Percentiles rank a stretch among this genome's conserved stretches.
Conservation (phyloP, 2,113 vertebrate species). For the Eonycteris spelaea region DNA sequence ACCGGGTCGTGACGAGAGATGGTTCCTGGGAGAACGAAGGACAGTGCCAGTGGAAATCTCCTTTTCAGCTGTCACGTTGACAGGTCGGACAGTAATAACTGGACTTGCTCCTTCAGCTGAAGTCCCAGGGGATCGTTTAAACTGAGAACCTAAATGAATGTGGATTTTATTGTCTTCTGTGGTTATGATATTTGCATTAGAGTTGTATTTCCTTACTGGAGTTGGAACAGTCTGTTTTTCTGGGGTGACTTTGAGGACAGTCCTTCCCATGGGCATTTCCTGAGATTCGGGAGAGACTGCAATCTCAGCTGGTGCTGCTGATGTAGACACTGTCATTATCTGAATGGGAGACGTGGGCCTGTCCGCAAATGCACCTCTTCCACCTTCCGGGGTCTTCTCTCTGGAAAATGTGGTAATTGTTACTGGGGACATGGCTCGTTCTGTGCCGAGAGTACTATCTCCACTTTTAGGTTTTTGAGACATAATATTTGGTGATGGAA, state of each 20-base stretch:
- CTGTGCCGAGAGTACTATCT: constrained; percentile 78
- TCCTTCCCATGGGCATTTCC: constrained; percentile 85
- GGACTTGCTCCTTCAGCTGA: constrained; percentile 81
- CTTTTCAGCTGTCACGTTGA: constrained; percentile 83
- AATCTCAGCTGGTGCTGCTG: constrained; percentile 84
- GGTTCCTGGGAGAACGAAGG: constrained; percentile 87
- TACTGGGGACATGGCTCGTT: constrained; percentile 91
- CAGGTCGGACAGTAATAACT: constrained; percentile 86
- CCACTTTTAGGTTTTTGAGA: constrained; percentile 81
- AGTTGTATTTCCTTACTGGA: constrained; percentile 87
- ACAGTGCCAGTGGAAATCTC: constrained; percentile 90
- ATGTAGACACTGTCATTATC: constrained; percentile 92
- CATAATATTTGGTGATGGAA: constrained; percentile 87
- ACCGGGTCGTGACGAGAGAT: constrained; percentile 77
- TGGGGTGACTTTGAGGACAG: constrained; percentile 90
- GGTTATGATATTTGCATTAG: constrained; percentile 92
- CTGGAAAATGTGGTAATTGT: constrained; percentile 94
- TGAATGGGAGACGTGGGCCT: constrained; percentile 90
- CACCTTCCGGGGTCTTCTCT: constrained; percentile 86
- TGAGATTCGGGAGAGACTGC: constrained; percentile 83
- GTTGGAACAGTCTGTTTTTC: constrained; percentile 87
- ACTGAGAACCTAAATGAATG: constrained; percentile 93
- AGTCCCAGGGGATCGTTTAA: constrained; percentile 82
- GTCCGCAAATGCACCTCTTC: constrained; percentile 76
- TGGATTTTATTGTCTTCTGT: constrained; percentile 99